phyloP scores from a whole-genome alignment of 1,140 invertebrate genomes.

The Hydropsyche tenuis region DNA sequence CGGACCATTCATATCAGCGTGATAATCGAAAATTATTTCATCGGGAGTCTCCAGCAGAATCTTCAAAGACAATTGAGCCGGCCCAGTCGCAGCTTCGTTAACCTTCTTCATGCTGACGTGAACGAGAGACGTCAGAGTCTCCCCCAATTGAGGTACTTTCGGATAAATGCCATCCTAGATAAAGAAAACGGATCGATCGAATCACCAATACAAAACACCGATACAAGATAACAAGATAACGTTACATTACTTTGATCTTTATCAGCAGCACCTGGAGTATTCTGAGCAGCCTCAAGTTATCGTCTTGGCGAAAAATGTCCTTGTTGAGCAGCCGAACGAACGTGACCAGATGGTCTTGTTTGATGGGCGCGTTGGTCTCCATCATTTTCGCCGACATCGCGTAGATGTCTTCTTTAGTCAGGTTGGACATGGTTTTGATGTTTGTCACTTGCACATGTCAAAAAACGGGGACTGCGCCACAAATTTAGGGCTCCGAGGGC shows the following conservation, averaged over 20 bases:
- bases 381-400: conserved; percentile 51
- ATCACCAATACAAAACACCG: too few relatives aligned
- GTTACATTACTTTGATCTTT: conserved; percentile 52
- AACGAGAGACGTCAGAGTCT: conserved; percentile 11
- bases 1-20: not conserved
- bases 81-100: not conserved
- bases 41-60: not conserved
- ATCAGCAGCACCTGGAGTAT: conserved; percentile 52
- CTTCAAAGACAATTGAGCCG: not conserved
- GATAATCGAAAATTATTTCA: not conserved
- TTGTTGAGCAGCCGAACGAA: conserved; percentile 52
- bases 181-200: too few relatives aligned
- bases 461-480: too few relatives aligned
- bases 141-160: conserved; percentile 20
- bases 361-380: conserved; percentile 48
- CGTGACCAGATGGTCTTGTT: conserved; percentile 48
- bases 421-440: not conserved
- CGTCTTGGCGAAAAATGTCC: conserved; percentile 52
- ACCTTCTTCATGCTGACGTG: not conserved
- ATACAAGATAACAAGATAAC: too few relatives aligned
- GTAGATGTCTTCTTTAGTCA: conserved; percentile 48
- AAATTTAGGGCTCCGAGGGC: too few relatives aligned
- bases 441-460: not conserved
- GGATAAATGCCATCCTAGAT: conserved; percentile 35
- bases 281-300: conserved; percentile 51